These are phyloP conservation scores for Zaprionus lineosus DNA, from an alignment of 2,888 invertebrate species.

Conservation along the genomic window DNA sequence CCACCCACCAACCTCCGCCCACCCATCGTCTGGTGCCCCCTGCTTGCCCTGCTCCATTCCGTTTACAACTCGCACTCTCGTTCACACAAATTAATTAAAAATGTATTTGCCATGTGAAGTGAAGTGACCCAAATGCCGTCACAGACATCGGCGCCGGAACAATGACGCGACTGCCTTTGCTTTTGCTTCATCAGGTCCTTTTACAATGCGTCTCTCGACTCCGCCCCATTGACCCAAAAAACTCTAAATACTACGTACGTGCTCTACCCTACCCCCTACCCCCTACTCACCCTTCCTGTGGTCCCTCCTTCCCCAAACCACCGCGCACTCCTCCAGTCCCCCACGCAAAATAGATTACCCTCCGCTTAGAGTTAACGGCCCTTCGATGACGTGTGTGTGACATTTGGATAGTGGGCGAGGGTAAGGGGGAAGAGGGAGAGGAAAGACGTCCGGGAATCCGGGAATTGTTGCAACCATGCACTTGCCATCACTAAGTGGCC, in stretches of 20 bases:
- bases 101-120: slow-evolving; percentile 27
- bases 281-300: background rate
- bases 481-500: background rate
- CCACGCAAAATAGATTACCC: too few species aligned
- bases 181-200: background rate
- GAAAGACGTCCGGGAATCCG: too few species aligned
- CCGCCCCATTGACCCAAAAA: slow-evolving; percentile 23
- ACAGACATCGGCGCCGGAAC: slow-evolving; percentile 38
- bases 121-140: slow-evolving; percentile 51
- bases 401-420: too few species aligned
- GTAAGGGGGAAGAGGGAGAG: too few species aligned
- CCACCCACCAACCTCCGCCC: background rate
- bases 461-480: background rate
- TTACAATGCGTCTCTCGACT: background rate
- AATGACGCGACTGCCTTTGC: slow-evolving; percentile 26
- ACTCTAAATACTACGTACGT: slow-evolving; percentile 5
- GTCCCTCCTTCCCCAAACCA: too few species aligned
- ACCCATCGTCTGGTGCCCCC: background rate
- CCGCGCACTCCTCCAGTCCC: background rate
- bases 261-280: background rate
- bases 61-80: too few species aligned
- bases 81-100: slow-evolving; percentile 45
- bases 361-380: too few species aligned
- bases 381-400: too few species aligned
- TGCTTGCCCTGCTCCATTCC: too few species aligned